phyloP scores from a whole-genome alignment of 2,797 vertebrate species.

The Hippopotamyrus pictus region DNA sequence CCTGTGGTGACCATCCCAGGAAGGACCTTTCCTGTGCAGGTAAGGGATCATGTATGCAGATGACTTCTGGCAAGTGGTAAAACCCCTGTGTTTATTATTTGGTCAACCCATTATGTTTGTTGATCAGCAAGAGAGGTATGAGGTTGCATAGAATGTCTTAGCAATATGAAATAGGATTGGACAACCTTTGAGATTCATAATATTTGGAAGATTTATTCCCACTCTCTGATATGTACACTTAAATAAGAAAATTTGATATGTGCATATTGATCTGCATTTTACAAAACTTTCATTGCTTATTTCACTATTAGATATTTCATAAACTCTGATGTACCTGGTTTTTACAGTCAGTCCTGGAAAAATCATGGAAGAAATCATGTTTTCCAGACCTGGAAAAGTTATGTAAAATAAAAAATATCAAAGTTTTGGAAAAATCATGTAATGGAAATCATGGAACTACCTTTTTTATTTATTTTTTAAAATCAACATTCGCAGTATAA shows the following conservation, averaged over 20 bases:
- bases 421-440: background rate
- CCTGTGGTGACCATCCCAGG: conserved; percentile 86
- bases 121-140: background rate
- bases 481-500: background rate
- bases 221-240: background rate
- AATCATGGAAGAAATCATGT: background rate
- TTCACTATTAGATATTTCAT: background rate
- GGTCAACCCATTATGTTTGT: background rate
- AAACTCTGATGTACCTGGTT: background rate
- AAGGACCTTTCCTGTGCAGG: conserved; percentile 90
- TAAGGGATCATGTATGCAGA: conserved; percentile 35
- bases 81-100: background rate
- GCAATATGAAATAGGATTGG: background rate
- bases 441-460: too few relatives aligned
- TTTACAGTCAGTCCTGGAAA: background rate
- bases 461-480: too few relatives aligned
- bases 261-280: background rate
- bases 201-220: background rate
- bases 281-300: background rate
- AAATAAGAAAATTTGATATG: background rate
- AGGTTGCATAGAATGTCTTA: background rate
- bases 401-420: too few relatives aligned
- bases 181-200: background rate
- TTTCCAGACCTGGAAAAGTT: background rate
- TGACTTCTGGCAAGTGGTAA: background rate